Evolutionary conservation across 1,140 invertebrate genomes (phyloP).

Genomic region (Aphaenogaster floridana): DNA sequence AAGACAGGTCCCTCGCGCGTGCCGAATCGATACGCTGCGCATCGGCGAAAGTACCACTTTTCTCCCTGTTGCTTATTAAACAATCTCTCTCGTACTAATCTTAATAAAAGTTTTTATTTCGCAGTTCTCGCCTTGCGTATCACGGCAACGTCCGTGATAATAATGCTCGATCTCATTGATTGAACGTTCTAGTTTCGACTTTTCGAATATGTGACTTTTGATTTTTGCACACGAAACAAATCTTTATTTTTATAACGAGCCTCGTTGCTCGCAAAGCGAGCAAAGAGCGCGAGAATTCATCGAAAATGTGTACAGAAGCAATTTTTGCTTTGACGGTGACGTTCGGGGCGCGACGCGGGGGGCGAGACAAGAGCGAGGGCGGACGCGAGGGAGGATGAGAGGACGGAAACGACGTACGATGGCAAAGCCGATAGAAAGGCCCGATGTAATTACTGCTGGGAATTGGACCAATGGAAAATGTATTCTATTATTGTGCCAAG

Average conservation of each 20-base stretch:
- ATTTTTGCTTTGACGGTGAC: slow-evolving; percentile 67
- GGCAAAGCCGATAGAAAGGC: slow-evolving; percentile 74
- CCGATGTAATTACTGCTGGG: slow-evolving; percentile 80
- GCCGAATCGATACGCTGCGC: slow-evolving; percentile 45
- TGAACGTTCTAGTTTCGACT: background rate
- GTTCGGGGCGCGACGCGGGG: background rate
- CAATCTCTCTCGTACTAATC: background rate
- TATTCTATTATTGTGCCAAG: slow-evolving; percentile 77
- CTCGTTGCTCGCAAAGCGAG: slow-evolving; percentile 33
- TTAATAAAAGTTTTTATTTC: slow-evolving; percentile 22
- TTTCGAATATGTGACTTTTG: background rate
- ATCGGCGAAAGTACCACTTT: background rate
- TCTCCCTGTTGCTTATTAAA: slow-evolving; percentile 33
- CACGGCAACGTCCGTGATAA: background rate
- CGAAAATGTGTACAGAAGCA: slow-evolving; percentile 71
- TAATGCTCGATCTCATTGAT: background rate
- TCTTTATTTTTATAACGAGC: slow-evolving; percentile 56
- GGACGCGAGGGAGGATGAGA: slow-evolving; percentile 24
- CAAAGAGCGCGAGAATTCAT: slow-evolving; percentile 53
- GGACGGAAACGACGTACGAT: slow-evolving; percentile 42
- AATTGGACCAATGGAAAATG: slow-evolving; percentile 81
- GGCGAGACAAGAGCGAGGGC: slow-evolving; percentile 16
- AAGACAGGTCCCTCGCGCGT: slow-evolving; percentile 17
- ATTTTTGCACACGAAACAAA: background rate
- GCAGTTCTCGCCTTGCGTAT: background rate